These are phyloP conservation scores for Labeo rohita DNA, from an alignment of 2,113 vertebrate genomes.

Conservation along the genomic window DNA sequence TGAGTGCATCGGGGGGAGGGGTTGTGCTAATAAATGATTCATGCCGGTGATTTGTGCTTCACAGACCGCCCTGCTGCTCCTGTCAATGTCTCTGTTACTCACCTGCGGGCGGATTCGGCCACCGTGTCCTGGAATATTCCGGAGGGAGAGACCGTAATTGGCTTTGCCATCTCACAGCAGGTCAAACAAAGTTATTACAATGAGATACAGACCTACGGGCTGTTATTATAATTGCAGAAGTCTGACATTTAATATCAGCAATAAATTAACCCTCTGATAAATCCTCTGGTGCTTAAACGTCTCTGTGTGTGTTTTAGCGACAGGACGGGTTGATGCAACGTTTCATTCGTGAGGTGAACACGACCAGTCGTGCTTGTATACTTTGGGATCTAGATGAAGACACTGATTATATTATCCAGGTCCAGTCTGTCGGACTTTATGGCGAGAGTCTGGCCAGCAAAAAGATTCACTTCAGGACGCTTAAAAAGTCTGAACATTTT, in stretches of 20 bases:
- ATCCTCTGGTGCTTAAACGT: conserved; percentile 1
- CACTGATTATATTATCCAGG: conserved; percentile 93
- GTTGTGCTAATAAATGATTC: conserved; percentile 24
- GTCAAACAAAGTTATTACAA: conserved; percentile 67
- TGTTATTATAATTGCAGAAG: conserved; percentile 4
- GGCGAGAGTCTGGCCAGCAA: conserved; percentile 91
- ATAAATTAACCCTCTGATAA: conserved; percentile 40
- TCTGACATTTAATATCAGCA: not conserved
- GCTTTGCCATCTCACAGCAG: conserved; percentile 94
- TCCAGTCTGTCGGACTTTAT: conserved; percentile 86
- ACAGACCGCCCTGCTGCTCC: conserved; percentile 82
- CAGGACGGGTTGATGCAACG: conserved; percentile 94
- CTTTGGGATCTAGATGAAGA: conserved; percentile 95
- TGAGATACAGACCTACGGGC: conserved; percentile 6
- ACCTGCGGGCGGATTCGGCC: conserved; percentile 92
- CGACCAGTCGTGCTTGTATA: conserved; percentile 90
- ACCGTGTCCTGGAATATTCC: conserved; percentile 94
- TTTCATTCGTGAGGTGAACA: conserved; percentile 96
- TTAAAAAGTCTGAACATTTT: conserved; percentile 89
- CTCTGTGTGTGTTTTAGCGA: conserved; percentile 58
- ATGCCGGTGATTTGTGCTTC: conserved; percentile 34
- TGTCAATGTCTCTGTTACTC: conserved; percentile 93
- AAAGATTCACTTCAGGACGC: conserved; percentile 88
- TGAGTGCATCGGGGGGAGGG: not conserved
- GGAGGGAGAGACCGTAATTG: conserved; percentile 92